Evolutionary conservation across 23 tunicate species (phyloP), one percentile per base, ranked within the genome.

Genomic region (Ciona savignyi): DNA sequence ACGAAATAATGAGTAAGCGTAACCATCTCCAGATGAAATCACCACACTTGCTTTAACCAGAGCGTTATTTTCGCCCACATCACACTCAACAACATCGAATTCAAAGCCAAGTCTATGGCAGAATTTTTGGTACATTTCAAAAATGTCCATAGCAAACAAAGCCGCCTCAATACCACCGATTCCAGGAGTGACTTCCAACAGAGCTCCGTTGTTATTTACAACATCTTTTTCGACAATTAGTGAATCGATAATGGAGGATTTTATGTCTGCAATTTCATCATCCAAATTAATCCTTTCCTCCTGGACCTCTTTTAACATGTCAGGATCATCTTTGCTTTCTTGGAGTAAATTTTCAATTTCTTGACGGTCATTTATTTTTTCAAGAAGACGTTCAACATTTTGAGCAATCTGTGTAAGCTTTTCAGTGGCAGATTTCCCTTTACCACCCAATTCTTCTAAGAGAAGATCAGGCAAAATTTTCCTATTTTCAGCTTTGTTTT

Each of bases 151-250:
- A 1, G 97, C 86, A 80, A 91, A 91, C 20, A 91, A 34, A 79
- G 72, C 75, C n/a, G 97, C 97, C 63, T 91, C 97, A 63, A 63
- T 71, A 4, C 97, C 97, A 22, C 97, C 97, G 21, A 91, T 89
- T 51, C 97, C 97, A 3, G 91, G 80, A 0, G 72, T 27, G 1
- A 91, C 83, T 80, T 91, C 91, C 9, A 91, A 31, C 9, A 80
- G 19, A 19, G 70, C 78, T 0, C 89, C 86, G 23, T 84, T 77
- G 35, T 65, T 73, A 30, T 71, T 34, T 22, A 75, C 71, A 3
- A 76, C 24, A 32, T 91, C 83, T 66, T 56, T 72, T 23, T 78
- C 83, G 1, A 62, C 29, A 2, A 78, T 29, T 31, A 85, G 27
- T 0, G 22, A 2, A 27, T 82, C 72, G 2, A 74, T 32, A 23